Evolutionary conservation across 2,888 invertebrate species (phyloP), one percentile per base, ranked within the genome.

Genomic region (Agonopterix arenella): DNA sequence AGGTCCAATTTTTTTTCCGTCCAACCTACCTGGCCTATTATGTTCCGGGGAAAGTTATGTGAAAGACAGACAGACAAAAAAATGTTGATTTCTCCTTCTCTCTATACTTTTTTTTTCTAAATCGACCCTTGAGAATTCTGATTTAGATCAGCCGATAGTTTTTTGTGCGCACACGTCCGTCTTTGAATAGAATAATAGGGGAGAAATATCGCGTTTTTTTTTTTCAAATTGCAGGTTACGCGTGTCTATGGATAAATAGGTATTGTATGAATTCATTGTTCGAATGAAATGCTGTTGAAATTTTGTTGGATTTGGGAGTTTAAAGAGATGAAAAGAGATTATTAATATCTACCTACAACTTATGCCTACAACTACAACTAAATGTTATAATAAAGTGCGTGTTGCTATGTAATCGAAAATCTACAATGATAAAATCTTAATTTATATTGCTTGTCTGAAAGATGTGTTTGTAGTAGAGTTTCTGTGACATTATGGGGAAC

Each of bases 41-140:
- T 82, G 68, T 63, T 67, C 64, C 57, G 70, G 83, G 77, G 88
- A 88, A 88, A 88, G 86, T 84, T 78, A 80, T 75, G 80, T 77
- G 83, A 84, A 84, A 85, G 83, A 79, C 60, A 64, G 65, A 66
- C 60, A 54, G 51, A 72, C 69, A 79, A 82, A 81, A 82, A 82
- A 76, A 61, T 54, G 59, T 58, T 70, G 78, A 82, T 83, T 84
- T 80, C 80, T 68, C 72, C 68, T 59, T 68, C 71, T 70, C 68
- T 72, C 68, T 73, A 70, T 68, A 64, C 66, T 72, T 66, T 76
- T 43, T 43, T 75, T 73, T 69, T 64, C 49, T 56, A 55, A 54
- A 61, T 57, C 67, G 67, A 69, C 70, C 76, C 77, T 72, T 67
- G 70, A 69, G 70, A 81, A 84, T 80, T 80, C 73, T 71, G 71